A percentile compares a stretch with the other conserved stretches of the same genome.
Conservation (phyloP, 2,797 vertebrate genomes). For the Knipowitschia caucasica region DNA sequence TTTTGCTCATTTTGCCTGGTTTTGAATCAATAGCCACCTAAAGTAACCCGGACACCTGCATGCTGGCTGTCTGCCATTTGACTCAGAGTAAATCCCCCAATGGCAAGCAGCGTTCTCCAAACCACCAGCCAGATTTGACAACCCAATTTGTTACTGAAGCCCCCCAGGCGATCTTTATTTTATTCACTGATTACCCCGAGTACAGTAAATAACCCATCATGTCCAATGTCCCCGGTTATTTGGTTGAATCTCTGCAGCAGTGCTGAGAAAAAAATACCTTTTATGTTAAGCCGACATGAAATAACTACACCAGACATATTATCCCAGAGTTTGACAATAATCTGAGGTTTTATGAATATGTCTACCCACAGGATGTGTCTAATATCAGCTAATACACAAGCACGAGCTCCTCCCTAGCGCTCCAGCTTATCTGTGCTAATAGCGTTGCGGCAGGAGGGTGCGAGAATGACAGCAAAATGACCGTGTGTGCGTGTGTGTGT, state of each 20-base stretch:
- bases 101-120: slow-evolving; percentile 12
- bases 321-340: slow-evolving; percentile 63
- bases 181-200: slow-evolving; percentile 64
- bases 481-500: slow-evolving; percentile 1
- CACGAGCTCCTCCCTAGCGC: slow-evolving; percentile 43
- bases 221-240: slow-evolving; percentile 56
- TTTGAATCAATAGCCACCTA: no score
- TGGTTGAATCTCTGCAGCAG: slow-evolving; percentile 32
- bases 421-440: slow-evolving; percentile 46
- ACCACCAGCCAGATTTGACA: slow-evolving; percentile 48
- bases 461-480: slow-evolving; percentile 35
- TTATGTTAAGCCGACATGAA: slow-evolving; percentile 58
- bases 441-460: slow-evolving; percentile 39
- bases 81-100: slow-evolving; percentile 39
- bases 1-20: no score
- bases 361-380: slow-evolving; percentile 16
- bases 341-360: slow-evolving; percentile 38
- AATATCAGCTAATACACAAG: slow-evolving; percentile 39
- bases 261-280: slow-evolving; percentile 45
- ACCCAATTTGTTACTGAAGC: slow-evolving; percentile 61
- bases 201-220: slow-evolving; percentile 53
- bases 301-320: slow-evolving; percentile 46
- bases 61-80: no score
- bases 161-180: slow-evolving; percentile 56
- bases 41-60: no score